Base-by-base conservation (phyloP, 1,140 invertebrate genomes). In the Coenobita brevimanus region DNA sequence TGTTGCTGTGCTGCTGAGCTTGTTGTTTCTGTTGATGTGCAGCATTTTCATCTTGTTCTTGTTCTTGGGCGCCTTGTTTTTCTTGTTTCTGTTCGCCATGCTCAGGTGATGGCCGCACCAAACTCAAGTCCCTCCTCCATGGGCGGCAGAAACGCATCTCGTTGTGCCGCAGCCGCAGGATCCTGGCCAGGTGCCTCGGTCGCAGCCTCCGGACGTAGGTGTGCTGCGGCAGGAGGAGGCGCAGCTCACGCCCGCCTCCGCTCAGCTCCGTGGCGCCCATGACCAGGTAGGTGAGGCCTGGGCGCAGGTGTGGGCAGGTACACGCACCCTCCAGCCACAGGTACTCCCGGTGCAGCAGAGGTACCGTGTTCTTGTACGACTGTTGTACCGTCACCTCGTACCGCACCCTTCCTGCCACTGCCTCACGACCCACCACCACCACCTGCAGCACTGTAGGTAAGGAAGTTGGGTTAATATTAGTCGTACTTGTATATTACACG, bases 321-420 rank as follows among this genome's bases (percentile, higher is more conserved):
- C 90, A 90, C 60, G 71, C 30, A 50, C 84, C 73, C 13, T 81
- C 57, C 30, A 86, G 62, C 88, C 88, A 90, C 36, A 90, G 69
- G 88, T 87, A 90, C 71, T 90, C 90, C 76, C 89, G 89, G 88
- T 89, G 88, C n/a, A 90, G 83, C 21, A 90, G 80, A 13, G 90
- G 90, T 3, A 90, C 90, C 30, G 86, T 90, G 80, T 90, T 90
- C 50, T 90, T 90, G 90, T 89, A 90, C 8, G 90, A 90, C 84
- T 90, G 90, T 17, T 82, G 83, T 13, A 90, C 69, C 36, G 87
- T n/a, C 15, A 89, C 87, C 50, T 87, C 90, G 62, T 88, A 84
- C 21, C 89, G 85, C 0, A 57, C 62, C 75, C 80, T 73, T n/a
- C 57, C 78, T 0, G 33, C 43, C 13, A 88, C 80, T 1, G 43